These are phyloP conservation scores for Podarcis raffonei DNA, from an alignment of 2,113 vertebrate species.

Conservation along the genomic window DNA sequence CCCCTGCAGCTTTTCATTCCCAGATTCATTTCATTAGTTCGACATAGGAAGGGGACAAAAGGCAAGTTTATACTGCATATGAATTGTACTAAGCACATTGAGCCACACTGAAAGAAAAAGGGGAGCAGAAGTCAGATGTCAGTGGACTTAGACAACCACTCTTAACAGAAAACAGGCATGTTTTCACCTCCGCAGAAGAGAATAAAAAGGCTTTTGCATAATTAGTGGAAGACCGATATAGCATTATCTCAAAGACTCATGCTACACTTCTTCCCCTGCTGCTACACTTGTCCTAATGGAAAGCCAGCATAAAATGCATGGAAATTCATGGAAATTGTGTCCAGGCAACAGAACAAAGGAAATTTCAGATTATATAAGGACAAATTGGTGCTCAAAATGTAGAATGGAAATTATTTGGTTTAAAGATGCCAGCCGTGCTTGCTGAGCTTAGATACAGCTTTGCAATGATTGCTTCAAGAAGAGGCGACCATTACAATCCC, in stretches of 20 bases:
- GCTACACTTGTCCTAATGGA: not conserved
- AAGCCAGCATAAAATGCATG: not conserved
- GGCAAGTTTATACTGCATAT: conserved; percentile 25
- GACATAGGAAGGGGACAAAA: conserved; percentile 51
- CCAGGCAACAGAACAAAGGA: not conserved
- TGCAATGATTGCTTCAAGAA: not conserved
- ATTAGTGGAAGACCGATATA: conserved; percentile 41
- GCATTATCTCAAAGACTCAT: conserved; percentile 17
- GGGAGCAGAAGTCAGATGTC: conserved; percentile 58
- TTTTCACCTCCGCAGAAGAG: not conserved
- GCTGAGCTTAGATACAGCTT: not conserved
- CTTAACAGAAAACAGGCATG: conserved; percentile 62
- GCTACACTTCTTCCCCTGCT: not conserved
- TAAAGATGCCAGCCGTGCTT: not conserved
- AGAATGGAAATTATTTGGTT: not conserved
- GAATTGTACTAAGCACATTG: conserved; percentile 56
- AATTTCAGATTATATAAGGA: not conserved
- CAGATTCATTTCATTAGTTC: conserved; percentile 62
- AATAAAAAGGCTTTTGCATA: conserved; percentile 7
- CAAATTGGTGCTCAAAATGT: not conserved
- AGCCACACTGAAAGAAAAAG: conserved; percentile 47
- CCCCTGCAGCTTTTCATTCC: conserved; percentile 56
- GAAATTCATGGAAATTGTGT: not conserved
- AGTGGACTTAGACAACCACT: conserved; percentile 62
- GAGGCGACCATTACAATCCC: not conserved